Percentiles rank a stretch among this genome's conserved stretches.
Conservation (phyloP, 2,888 invertebrate genomes). For the Listrodromus nycthemerus region DNA sequence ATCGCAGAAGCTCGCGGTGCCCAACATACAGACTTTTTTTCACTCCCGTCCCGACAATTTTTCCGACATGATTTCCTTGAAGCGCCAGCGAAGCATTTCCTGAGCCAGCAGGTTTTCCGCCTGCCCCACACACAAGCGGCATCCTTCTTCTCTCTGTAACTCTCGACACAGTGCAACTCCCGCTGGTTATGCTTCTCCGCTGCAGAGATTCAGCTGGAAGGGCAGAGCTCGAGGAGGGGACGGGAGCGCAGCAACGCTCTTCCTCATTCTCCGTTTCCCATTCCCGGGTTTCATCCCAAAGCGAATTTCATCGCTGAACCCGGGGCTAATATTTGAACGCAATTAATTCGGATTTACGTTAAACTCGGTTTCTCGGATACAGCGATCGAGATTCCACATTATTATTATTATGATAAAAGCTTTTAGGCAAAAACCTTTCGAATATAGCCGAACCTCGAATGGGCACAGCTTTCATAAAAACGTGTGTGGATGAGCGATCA, state of each 20-base stretch:
- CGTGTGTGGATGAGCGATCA: constrained; percentile 19
- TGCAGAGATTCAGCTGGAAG: constrained; percentile 74
- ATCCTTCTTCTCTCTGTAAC: constrained; percentile 1
- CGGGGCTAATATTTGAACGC: constrained; percentile 80
- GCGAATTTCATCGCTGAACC: constrained; percentile 46
- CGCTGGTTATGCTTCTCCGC: constrained; percentile 59
- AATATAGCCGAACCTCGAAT: not conserved
- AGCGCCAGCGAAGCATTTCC: constrained; percentile 76
- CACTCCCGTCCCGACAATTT: constrained; percentile 63
- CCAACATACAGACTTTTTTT: constrained; percentile 61
- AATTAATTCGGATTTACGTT: constrained; percentile 76
- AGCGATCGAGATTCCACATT: constrained; percentile 38
- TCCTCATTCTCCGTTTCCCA: constrained; percentile 30
- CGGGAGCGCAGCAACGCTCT: constrained; percentile 72
- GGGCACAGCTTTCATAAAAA: constrained; percentile 39
- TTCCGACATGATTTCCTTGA: constrained; percentile 75
- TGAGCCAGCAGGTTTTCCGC: constrained; percentile 81
- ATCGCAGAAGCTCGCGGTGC: constrained; percentile 47
- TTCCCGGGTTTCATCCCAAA: constrained; percentile 31
- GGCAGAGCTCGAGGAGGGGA: not conserved
- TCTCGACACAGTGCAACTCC: constrained; percentile 31
- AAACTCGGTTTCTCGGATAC: constrained; percentile 13
- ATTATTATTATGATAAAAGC: constrained; percentile 1
- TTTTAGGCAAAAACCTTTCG: not conserved
- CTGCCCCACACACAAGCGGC: constrained; percentile 64